These are phyloP conservation scores for Arbacia lixula DNA, from an alignment of 53 echinoderm and acorn worm genomes.

Conservation along the genomic window DNA sequence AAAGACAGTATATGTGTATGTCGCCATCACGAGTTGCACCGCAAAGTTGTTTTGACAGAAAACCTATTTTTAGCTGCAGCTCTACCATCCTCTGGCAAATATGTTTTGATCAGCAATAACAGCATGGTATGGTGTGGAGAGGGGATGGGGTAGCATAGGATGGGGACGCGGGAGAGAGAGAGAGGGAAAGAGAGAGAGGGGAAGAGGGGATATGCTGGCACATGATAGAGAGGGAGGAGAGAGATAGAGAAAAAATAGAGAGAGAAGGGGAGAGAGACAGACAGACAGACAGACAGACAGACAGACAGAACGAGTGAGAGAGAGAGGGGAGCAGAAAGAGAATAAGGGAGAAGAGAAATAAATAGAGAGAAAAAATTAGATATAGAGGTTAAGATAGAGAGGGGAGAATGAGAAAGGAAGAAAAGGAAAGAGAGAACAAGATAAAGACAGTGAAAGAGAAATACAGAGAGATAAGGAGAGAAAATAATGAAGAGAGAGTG, in stretches of 20 bases:
- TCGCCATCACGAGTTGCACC: conserved; percentile 43
- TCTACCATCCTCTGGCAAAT: conserved; percentile 50
- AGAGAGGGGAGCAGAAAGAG: not conserved
- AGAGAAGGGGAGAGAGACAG: conserved; percentile 1
- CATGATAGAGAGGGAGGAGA: not conserved
- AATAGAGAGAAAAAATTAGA: conserved; percentile 1
- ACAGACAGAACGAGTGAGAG: not conserved
- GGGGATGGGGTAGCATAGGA: no score
- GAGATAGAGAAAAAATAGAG: not conserved
- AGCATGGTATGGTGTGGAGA: conserved; percentile 42
- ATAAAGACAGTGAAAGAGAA: not conserved
- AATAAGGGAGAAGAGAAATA: conserved; percentile 1
- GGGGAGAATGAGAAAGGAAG: not conserved
- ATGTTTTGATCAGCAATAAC: conserved; percentile 56
- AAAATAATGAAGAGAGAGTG: not conserved
- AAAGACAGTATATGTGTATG: not conserved
- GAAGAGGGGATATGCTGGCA: no score
- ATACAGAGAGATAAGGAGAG: not conserved
- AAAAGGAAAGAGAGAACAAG: not conserved
- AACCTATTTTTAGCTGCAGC: conserved; percentile 48
- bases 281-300: not conserved
- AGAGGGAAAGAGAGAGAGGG: not conserved
- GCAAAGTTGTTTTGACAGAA: conserved; percentile 59
- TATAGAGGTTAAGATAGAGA: not conserved
- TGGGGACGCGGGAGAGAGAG: not conserved